Base-by-base conservation (phyloP, 2,888 invertebrate species). In the Sinohyriopsis cumingii region DNA sequence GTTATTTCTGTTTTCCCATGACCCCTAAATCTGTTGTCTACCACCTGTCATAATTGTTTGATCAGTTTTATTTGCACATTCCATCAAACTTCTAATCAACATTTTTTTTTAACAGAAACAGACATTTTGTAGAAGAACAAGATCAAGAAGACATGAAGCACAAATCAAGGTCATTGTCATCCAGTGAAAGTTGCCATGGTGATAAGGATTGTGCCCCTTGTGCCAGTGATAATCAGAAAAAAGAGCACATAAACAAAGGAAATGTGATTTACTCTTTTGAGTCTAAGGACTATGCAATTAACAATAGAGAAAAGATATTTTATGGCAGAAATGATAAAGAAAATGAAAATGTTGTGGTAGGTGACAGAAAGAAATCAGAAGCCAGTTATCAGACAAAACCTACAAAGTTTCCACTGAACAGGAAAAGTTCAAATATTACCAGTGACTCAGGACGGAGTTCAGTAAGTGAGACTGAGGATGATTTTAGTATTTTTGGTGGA, bases 401-500 rank as follows among this genome's bases (percentile, higher is more conserved):
- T 12, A 59, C 62, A 20, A 83, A 83, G 68, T 76, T 77, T 69
- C 84, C 83, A 0, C 72, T 86, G 33, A 75, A 75, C 56, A 73
- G 84, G 55, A 84, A 84, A 65, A 80, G 78, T 75, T 80, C 80
- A 56, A 78, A 80, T 71, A 74, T 81, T 25, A 80, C 79, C 28
- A 78, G 74, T 69, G 80, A 82, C 68, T 80, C 79, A 5, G 82
- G 84, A 9, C 75, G 83, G 19, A 85, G 84, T 70, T 84, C 85
- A 9, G 83, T 82, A 5, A 82, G 82, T 73, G 84, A 82, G 33
- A 68, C 78, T 18, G 77, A 77, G 9, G 79, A 79, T 22, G 71
- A 54, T 63, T 72, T 70, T 3, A 65, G 54, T 55, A 64, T 76
- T n/a, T 24, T 65, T 66, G 67, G 69, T n/a, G 54, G 53, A 20